Conservation (phyloP, 2,113 vertebrate species). For the Microcebus griseorufus region DNA sequence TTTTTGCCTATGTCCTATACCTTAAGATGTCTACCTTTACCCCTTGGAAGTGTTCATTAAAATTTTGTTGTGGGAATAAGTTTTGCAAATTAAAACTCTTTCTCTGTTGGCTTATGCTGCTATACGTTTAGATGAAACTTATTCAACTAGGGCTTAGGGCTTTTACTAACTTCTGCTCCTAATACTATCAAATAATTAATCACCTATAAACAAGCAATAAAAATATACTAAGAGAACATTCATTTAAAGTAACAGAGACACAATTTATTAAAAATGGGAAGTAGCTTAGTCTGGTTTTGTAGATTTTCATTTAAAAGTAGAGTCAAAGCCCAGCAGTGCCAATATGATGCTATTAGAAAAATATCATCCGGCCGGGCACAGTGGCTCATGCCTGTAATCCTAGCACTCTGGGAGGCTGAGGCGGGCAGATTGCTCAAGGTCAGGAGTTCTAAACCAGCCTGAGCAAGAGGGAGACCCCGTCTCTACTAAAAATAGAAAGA, state of each 20-base stretch:
- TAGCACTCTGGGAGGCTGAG: too few species aligned
- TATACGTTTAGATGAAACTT: conserved; percentile 10
- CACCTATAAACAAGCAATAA: conserved; percentile 1
- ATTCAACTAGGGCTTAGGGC: neutral
- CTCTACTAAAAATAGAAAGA: too few species aligned
- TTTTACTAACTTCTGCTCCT: neutral
- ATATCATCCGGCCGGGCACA: too few species aligned
- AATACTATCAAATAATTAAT: conserved; percentile 39
- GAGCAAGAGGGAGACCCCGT: too few species aligned
- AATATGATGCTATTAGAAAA: neutral
- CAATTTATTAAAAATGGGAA: conserved; percentile 20
- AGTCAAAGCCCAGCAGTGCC: neutral
- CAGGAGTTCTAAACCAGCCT: too few species aligned
- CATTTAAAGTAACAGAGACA: neutral
- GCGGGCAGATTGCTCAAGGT: too few species aligned
- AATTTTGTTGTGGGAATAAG: neutral
- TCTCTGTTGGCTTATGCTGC: neutral
- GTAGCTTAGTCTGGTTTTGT: neutral
- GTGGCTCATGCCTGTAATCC: too few species aligned
- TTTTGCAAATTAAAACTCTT: conserved; percentile 25
- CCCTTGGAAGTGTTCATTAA: neutral
- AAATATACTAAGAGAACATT: conserved; percentile 22
- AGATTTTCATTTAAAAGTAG: neutral
- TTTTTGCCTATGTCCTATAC: neutral
- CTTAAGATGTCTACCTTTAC: neutral